Base-by-base conservation (phyloP, 1,140 invertebrate species). In the Heliconius hermathena region DNA sequence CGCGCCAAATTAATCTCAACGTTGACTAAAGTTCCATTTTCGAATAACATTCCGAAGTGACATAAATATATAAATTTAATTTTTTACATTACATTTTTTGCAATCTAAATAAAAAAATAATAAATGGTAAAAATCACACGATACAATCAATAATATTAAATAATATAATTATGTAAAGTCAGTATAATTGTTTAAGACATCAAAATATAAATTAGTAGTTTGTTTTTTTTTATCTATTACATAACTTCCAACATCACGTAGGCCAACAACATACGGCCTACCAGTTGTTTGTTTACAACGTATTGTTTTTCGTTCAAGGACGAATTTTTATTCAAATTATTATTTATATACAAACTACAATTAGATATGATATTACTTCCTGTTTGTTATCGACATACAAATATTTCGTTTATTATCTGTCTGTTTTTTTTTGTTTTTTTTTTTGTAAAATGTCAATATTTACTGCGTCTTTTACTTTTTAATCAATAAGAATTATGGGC, bases 171-270 rank as follows among this genome's bases (percentile, higher is more conserved):
- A 29, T 16, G 11, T n/a, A 66, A 5, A 13, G 22, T 18, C 5
- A 66, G 29, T 66, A 22, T 11, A 0, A 22, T 66, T 66, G 3
- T 66, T 26, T 29, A 22, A 13, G 9, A 4, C 60, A 26, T 4
- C 11, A 66, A 66, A 22, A 5, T 9, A 66, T 29, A 22, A 66
- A 66, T 66, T 8, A 29, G 20, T 22, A 9, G 57, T 60, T 60
- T 66, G 29, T 57, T 66, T 66, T 60, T 66, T 60, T 66, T 16
- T 6, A 66, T 66, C 60, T 66, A 22, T 66, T 66, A 66, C 26
- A 29, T 66, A 66, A 66, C 60, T 66, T 26, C 60, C 22, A 76
- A 76, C 73, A 81, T 49, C 80, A 81, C 80, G 80, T 81, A 81
- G 80, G 38, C 80, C 49, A 2, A 22, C 60, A 11, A 13, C 60